Percentiles rank a stretch among this genome's conserved stretches.
These are phyloP conservation scores for Drosophila acutilabella DNA, from an alignment of 2,888 invertebrate genomes.

Conservation along the genomic window DNA sequence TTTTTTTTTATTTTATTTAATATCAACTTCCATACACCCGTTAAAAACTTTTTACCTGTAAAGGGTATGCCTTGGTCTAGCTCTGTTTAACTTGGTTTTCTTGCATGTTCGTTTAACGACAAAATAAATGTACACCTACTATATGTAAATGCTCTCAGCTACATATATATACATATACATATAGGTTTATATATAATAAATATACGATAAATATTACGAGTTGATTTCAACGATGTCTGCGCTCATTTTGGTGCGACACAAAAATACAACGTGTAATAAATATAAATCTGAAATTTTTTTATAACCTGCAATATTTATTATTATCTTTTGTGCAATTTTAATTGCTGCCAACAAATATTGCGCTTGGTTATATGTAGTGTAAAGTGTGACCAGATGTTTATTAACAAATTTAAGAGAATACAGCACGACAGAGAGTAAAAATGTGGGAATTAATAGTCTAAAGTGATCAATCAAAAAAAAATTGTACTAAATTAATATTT, in stretches of 20 bases:
- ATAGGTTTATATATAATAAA: constrained; percentile 13
- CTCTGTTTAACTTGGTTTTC: constrained; percentile 5
- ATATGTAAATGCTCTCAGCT: constrained; percentile 12
- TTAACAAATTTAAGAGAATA: not conserved
- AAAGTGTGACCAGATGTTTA: constrained; percentile 12
- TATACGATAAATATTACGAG: constrained; percentile 9
- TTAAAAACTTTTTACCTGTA: not conserved
- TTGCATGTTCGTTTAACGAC: constrained; percentile 29
- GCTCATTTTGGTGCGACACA: constrained; percentile 41
- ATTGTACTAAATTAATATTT: no score
- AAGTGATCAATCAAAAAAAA: no score
- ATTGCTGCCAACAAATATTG: constrained; percentile 30
- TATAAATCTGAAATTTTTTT: constrained; percentile 49
- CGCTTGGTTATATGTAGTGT: not conserved
- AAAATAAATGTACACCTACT: constrained; percentile 31
- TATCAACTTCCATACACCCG: no score
- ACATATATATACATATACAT: not conserved
- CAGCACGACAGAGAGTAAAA: not conserved
- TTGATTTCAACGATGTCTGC: constrained; percentile 31
- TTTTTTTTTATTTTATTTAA: no score
- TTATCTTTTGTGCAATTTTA: constrained; percentile 42
- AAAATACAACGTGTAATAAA: constrained; percentile 54
- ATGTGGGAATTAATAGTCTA: no score
- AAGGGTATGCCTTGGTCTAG: constrained; percentile 18
- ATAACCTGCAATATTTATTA: constrained; percentile 41